phyloP scores from a whole-genome alignment of 2,888 invertebrate species.

The Belgica antarctica region DNA sequence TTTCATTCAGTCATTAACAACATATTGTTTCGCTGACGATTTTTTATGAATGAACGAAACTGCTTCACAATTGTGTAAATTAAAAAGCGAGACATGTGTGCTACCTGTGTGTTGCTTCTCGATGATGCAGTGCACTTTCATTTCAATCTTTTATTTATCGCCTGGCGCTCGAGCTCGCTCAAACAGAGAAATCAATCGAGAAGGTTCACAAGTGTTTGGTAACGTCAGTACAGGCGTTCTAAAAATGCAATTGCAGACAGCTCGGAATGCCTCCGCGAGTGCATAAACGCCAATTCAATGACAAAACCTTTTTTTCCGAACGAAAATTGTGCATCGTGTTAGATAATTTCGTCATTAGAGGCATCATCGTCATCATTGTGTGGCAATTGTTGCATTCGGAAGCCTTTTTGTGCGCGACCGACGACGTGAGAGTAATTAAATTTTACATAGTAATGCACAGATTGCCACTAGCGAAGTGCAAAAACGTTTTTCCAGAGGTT shows the following conservation, averaged over 20 bases:
- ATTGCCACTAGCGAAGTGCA: too few relatives aligned
- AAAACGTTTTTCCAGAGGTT: not conserved
- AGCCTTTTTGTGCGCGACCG: not conserved
- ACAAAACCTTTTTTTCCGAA: too few relatives aligned
- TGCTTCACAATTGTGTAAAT: slow-evolving; percentile 7
- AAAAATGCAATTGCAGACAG: slow-evolving; percentile 11
- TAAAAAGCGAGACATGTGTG: too few relatives aligned
- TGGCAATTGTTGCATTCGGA: slow-evolving; percentile 13
- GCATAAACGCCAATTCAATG: too few relatives aligned
- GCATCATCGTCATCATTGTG: not conserved
- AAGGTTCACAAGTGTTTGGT: too few relatives aligned
- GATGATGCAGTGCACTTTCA: slow-evolving; percentile 5
- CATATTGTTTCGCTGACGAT: slow-evolving; percentile 23
- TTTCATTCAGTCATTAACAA: slow-evolving; percentile 28
- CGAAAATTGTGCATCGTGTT: not conserved
- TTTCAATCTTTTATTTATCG: too few relatives aligned
- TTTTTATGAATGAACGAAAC: slow-evolving; percentile 30
- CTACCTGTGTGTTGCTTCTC: not conserved
- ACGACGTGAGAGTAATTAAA: not conserved
- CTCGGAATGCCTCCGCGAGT: not conserved
- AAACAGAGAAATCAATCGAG: not conserved
- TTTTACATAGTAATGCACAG: not conserved
- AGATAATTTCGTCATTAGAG: slow-evolving; percentile 13
- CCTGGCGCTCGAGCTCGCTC: slow-evolving; percentile 29
- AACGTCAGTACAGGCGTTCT: too few relatives aligned